Evolutionary conservation across 2,888 invertebrate species (phyloP).

Genomic region (Plagodis dolabraria): DNA sequence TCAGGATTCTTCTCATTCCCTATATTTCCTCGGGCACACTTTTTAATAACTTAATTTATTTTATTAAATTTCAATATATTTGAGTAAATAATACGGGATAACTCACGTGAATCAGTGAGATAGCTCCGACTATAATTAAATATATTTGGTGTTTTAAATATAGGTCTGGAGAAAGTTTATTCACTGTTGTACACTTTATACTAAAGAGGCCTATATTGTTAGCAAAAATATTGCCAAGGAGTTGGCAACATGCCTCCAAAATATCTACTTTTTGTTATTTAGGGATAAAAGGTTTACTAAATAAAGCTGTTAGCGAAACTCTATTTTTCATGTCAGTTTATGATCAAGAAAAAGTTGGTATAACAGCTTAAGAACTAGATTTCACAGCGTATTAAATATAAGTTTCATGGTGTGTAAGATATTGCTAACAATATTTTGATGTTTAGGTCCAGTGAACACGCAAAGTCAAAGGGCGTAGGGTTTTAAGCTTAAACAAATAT

Average conservation of each 20-base stretch:
- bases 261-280: conserved; percentile 31
- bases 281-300: conserved; percentile 31
- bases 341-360: conserved; percentile 15
- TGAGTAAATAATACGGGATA: too few species aligned
- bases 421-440: not conserved
- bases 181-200: not conserved
- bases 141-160: too few species aligned
- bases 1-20: too few species aligned
- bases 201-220: conserved; percentile 4
- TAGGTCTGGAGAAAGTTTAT: not conserved
- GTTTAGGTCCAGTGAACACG: not conserved
- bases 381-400: conserved; percentile 3
- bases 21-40: too few species aligned
- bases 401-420: conserved; percentile 5
- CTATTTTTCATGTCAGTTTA: conserved; percentile 29
- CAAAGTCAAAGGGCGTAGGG: not conserved
- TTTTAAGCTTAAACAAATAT: too few species aligned
- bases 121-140: too few species aligned
- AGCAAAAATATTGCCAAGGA: conserved; percentile 21
- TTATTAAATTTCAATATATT: too few species aligned
- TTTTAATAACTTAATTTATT: too few species aligned
- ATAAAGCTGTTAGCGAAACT: conserved; percentile 30
- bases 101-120: too few species aligned
- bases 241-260: conserved; percentile 32
- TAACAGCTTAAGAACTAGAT: not conserved